Evolutionary conservation across 2,797 vertebrate genomes (phyloP), one percentile per base, ranked within the genome.

Genomic region (Chelon labrosus): DNA sequence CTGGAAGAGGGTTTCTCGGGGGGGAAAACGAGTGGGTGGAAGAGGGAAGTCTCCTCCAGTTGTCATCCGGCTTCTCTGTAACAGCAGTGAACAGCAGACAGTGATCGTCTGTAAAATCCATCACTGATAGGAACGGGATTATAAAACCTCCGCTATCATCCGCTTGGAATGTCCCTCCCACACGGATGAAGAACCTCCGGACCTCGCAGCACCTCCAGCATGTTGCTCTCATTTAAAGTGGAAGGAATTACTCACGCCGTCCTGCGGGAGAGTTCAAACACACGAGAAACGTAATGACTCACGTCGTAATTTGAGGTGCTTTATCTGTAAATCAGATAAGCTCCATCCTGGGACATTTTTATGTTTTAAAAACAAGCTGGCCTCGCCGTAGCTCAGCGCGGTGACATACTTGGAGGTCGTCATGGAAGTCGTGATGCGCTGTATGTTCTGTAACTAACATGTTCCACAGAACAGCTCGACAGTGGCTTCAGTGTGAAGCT

Each of bases 101-200:
- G 69, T 2, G 51, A 87, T 61, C 11, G 31, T 89, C 91, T 93
- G 93, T 41, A 63, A 91, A 91, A 88, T 79, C 77, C 87, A 92
- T 91, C 85, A 89, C 68, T 60, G 75, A 88, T 90, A 87, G 80
- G 73, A 87, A 70, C 53, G 73, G 78, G 74, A 88, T 77, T 79
- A 83, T 84, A 66, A 84, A 91, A 81, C 72, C 38, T 72, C 72
- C 81, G 20, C 78, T 80, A 88, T 90, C 85, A 91, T 89, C 80
- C 39, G 16, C 54, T 54, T 68, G 90, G 85, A 92, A 90, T 90
- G 86, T 88, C 53, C 74, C 76, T 84, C 89, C 90, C 85, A 89
- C 90, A 85, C 65, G 5, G 68, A 83, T 47, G 44, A 82, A 85
- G 71, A 35, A 77, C 62, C 83, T 51, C 69, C 65, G 39, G 54